Conservation (phyloP, 2,888 invertebrate genomes). For the Agonopterix arenella region DNA sequence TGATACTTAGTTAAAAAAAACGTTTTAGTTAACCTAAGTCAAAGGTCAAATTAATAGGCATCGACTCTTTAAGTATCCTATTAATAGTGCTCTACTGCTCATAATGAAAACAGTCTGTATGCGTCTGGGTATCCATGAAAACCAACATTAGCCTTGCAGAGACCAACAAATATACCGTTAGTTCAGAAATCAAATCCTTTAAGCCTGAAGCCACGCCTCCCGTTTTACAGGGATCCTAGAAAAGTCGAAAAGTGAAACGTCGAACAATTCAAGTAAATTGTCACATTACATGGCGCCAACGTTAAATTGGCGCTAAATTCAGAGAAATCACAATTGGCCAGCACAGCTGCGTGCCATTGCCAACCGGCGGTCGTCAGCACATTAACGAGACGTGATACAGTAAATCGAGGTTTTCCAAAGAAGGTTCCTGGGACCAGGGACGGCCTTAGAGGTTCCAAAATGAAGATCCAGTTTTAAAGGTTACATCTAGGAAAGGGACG, state of each 20-base stretch:
- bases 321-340: conserved; percentile 35
- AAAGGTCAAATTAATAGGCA: too few relatives aligned
- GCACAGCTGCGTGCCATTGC: conserved; percentile 16
- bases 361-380: conserved; percentile 39
- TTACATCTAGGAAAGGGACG: too few relatives aligned
- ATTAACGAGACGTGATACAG: conserved; percentile 47
- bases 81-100: too few relatives aligned
- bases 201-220: not conserved
- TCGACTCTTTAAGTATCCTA: too few relatives aligned
- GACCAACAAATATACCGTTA: too few relatives aligned
- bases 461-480: too few relatives aligned
- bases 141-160: too few relatives aligned
- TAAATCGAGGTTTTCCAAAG: conserved; percentile 50
- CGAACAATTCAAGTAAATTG: conserved; percentile 24
- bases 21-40: too few relatives aligned
- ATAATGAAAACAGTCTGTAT: too few relatives aligned
- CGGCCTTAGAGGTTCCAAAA: not conserved
- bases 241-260: conserved; percentile 18
- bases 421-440: conserved; percentile 28
- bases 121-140: too few relatives aligned
- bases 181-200: too few relatives aligned
- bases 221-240: not conserved
- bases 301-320: conserved; percentile 31
- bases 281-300: conserved; percentile 30
- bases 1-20: too few relatives aligned